Conservation (phyloP, 2,113 vertebrate genomes). For the Globicephala melas region DNA sequence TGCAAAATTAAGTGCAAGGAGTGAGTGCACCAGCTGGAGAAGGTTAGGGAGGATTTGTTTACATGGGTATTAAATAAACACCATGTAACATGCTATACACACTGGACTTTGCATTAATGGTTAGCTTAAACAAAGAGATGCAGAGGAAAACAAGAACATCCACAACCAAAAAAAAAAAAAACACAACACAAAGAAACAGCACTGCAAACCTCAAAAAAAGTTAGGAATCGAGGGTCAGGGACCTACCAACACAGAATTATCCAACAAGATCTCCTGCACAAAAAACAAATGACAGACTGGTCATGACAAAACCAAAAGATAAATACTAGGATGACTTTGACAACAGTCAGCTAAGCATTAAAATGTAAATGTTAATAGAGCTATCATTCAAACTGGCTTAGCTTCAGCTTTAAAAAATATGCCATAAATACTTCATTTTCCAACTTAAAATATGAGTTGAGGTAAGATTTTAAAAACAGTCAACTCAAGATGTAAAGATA, state of each 20-base stretch:
- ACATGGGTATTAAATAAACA: constrained; percentile 71
- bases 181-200: constrained; percentile 57
- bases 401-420: constrained; percentile 35
- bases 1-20: constrained; percentile 70
- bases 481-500: constrained; percentile 14
- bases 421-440: constrained; percentile 27
- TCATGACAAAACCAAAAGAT: constrained; percentile 84
- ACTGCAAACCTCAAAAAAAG: constrained; percentile 81
- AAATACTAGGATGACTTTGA: constrained; percentile 75
- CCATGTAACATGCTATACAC: constrained; percentile 82
- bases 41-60: constrained; percentile 78
- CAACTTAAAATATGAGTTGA: constrained; percentile 42
- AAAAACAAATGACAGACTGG: constrained; percentile 88
- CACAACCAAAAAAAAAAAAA: constrained; percentile 44
- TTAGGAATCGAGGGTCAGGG: constrained; percentile 79
- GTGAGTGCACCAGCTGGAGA: constrained; percentile 69
- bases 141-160: constrained; percentile 72
- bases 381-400: constrained; percentile 42
- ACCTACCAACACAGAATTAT: constrained; percentile 98
- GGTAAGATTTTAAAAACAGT: constrained; percentile 21
- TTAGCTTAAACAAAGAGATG: constrained; percentile 76
- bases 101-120: constrained; percentile 77
- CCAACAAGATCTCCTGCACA: constrained; percentile 97
- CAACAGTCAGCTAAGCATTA: constrained; percentile 67
- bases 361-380: constrained; percentile 41